Evolutionary conservation across 2,113 vertebrate genomes (phyloP), one percentile per base, ranked within the genome.

Genomic region (Pedionomus torquatus): DNA sequence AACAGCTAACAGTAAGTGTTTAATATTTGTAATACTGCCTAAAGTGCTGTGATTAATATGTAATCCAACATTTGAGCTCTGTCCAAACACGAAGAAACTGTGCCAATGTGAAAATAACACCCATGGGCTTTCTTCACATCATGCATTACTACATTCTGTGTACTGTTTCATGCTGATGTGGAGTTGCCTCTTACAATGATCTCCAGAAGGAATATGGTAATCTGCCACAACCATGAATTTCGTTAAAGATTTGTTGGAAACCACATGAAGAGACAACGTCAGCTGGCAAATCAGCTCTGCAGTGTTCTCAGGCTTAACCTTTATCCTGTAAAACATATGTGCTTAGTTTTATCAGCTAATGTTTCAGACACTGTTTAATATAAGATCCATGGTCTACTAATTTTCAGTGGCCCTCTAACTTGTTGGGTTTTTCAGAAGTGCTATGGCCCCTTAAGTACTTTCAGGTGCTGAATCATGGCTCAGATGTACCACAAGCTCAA

Each of bases 261-360:
- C 75, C 64, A 81, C 37, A 60, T 26, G 54, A 93, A 85, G 75
- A 74, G 21, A 43, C 43, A 77, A 70, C 10, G 68, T 88, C 49
- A 90, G 41, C 39, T 83, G 64, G 51, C 41, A 95, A 83, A 88
- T 83, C 79, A 86, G 5, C 85, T 81, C 79, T 78, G 37, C 43
- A 41, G 35, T 71, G 60, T 81, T 90, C 71, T 88, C 20, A 64
- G 31, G 43, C 60, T 95, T 94, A 63, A 39, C 31, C 31, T 72
- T 77, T 28, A 51, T 46, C 23, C 46, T 58, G 23, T 46, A 95
- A 89, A 58, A 25, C 30, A 58, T 39, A 46, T 55, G 21, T 39
- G 43, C 43, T 80, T 77, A 28, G 26, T 70, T 93, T 93, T 71
- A 71, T 78, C 76, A 88, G 46, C 35, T 80, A 44, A 70, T 1